A percentile compares a stretch with the other conserved stretches of the same genome.
Evolutionary conservation across 1,140 invertebrate genomes (phyloP).

Genomic region (Phymastichus coffea): DNA sequence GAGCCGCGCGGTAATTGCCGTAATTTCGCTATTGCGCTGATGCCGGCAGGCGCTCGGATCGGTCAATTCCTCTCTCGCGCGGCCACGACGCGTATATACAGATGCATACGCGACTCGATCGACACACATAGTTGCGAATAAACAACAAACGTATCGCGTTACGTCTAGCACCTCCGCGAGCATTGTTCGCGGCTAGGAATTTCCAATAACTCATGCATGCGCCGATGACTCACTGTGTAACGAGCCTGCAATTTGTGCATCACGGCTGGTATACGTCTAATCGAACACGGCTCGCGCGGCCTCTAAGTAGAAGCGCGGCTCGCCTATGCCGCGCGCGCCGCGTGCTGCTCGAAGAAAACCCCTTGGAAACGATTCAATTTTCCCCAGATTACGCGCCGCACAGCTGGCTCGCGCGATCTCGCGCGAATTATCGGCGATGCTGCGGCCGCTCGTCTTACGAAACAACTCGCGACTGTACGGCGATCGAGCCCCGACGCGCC

Average conservation of each 20-base stretch:
- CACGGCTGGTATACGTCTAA: too few species aligned
- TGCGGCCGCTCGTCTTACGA: neutral
- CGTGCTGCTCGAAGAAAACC: too few species aligned
- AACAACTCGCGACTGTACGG: too few species aligned
- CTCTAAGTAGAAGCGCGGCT: neutral
- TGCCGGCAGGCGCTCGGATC: neutral
- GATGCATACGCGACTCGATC: too few species aligned
- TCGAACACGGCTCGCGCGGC: neutral
- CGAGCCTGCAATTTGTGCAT: too few species aligned
- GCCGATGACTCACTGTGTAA: neutral
- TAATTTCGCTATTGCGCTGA: neutral
- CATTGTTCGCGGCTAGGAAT: constrained; percentile 18
- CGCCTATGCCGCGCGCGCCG: neutral
- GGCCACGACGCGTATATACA: too few species aligned
- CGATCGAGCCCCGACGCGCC: too few species aligned
- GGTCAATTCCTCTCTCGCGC: too few species aligned
- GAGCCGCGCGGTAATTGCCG: constrained; percentile 8
- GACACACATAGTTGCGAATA: too few species aligned
- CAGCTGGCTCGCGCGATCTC: neutral
- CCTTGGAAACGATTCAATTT: too few species aligned
- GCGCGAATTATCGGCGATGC: neutral
- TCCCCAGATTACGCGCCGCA: neutral
- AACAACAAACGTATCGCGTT: too few species aligned
- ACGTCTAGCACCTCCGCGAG: too few species aligned
- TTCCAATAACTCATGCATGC: neutral